Evolutionary conservation across 2,888 invertebrate species (phyloP).

Genomic region (Mallateleia sp.): DNA sequence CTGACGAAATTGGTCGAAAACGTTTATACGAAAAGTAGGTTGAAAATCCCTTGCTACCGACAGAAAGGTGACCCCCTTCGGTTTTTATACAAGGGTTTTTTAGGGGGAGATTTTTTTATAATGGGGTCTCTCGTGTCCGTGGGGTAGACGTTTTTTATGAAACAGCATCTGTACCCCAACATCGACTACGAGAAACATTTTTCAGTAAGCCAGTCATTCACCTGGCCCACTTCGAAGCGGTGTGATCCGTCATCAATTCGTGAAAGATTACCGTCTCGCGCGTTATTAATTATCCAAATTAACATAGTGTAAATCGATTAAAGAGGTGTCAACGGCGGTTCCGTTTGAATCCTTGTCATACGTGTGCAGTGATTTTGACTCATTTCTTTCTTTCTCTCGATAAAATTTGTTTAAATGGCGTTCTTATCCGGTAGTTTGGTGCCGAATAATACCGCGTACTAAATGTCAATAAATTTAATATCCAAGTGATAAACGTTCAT

Average conservation of each 20-base stretch:
- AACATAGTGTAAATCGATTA: neutral
- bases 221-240: slow-evolving; percentile 88
- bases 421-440: too few species aligned
- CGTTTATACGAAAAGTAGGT: slow-evolving; percentile 42
- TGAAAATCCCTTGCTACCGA: slow-evolving; percentile 83
- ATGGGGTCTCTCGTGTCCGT: slow-evolving; percentile 86
- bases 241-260: slow-evolving; percentile 82
- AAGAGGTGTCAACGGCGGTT: neutral
- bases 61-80: slow-evolving; percentile 88
- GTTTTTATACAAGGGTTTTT: slow-evolving; percentile 89
- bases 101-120: slow-evolving; percentile 85
- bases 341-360: neutral
- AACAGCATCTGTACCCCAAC: slow-evolving; percentile 89
- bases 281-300: neutral
- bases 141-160: too few species aligned
- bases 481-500: too few species aligned
- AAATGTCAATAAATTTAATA: too few species aligned
- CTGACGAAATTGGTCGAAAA: slow-evolving; percentile 53
- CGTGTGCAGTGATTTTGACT: neutral
- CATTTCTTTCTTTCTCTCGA: too few species aligned
- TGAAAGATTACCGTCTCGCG: slow-evolving; percentile 34
- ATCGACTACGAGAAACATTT: slow-evolving; percentile 87
- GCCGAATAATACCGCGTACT: too few species aligned
- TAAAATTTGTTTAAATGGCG: too few species aligned
- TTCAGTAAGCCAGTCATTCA: slow-evolving; percentile 89